phyloP scores from a whole-genome alignment of 1,140 invertebrate species.

The Drosophila quadrilineata region DNA sequence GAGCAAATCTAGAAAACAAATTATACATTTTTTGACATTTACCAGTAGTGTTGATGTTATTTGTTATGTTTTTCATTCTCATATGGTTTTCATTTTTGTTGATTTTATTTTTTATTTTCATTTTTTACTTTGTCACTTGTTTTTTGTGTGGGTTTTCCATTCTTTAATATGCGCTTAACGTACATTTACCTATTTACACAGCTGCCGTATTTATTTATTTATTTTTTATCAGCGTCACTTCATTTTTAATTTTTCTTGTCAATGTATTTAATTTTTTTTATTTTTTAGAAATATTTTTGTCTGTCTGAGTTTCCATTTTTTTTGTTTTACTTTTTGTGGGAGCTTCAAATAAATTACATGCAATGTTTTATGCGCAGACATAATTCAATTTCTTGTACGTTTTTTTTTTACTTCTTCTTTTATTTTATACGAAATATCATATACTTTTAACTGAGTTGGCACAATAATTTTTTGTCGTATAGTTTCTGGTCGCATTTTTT shows the following conservation, averaged over 20 bases:
- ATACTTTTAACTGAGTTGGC: slow-evolving; percentile 69
- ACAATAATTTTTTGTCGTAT: slow-evolving; percentile 55
- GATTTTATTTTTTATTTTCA: too few relatives aligned
- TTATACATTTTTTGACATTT: slow-evolving; percentile 20
- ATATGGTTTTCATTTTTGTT: too few relatives aligned
- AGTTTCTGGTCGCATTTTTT: slow-evolving; percentile 42
- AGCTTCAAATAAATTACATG: slow-evolving; percentile 63
- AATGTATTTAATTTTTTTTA: background rate
- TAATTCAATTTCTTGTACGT: slow-evolving; percentile 58
- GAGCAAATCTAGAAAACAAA: slow-evolving; percentile 33
- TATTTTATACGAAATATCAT: slow-evolving; percentile 27
- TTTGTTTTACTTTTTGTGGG: slow-evolving; percentile 36
- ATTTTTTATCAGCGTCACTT: slow-evolving; percentile 53
- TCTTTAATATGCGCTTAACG: slow-evolving; percentile 40
- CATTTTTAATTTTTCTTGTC: slow-evolving; percentile 11
- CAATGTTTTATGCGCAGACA: slow-evolving; percentile 55
- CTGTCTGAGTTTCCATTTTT: slow-evolving; percentile 13
- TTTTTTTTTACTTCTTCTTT: slow-evolving; percentile 31
- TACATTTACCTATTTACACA: slow-evolving; percentile 72
- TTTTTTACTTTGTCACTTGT: background rate
- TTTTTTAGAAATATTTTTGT: slow-evolving; percentile 6
- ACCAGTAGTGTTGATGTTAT: too few relatives aligned
- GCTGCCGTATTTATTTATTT: slow-evolving; percentile 55
- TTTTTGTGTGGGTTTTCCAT: slow-evolving; percentile 23
- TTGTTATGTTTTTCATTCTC: too few relatives aligned